Evolutionary conservation across 2,113 vertebrate species (phyloP), one percentile per base, ranked within the genome.

Genomic region (Mesocricetus auratus): DNA sequence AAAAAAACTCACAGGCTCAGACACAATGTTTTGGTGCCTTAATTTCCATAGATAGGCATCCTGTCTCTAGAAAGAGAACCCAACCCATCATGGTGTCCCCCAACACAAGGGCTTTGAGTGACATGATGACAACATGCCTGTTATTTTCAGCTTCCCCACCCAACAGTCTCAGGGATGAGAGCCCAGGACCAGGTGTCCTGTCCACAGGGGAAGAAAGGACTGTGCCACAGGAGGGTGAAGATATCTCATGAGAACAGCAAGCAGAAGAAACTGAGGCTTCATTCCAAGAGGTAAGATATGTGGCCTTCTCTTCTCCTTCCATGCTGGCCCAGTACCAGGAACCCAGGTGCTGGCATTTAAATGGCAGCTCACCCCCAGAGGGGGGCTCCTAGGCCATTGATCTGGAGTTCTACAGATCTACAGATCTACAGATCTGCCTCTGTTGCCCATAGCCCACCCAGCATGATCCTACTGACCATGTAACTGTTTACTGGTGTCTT

Each of bases 271-370:
- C 93, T 97, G 87, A 98, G 97, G 96, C 47, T 95, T 86, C 94
- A 81, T 16, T 78, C 96, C 0, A 98, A 98, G 96, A 98, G 98
- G 98, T 99, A 98, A 97, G 98, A 31, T 24, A 5, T 13, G 22
- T 10, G 26, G 24, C 69, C 74, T 47, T 75, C 89, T 60, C 19
- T 4, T 15, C 69, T 22, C 7, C 26, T 47, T 74, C 77, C 15
- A 4, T 3, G 0, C 0, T 24, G 13, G 33, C 12, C 53, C 39
- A 0, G 5, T 8, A 7, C 56, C 6, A 31, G 29, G 1, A 66
- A 3, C 60, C 50, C 64, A 26, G 13, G 42, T 56, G 19, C 45
- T 17, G 58, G 83, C 45, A 4, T 45, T 47, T 36, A 10, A 31
- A 60, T 42, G 60, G n/a, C 19, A 4, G 36, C 92, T n/a, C 24